A percentile compares a stretch with the other conserved stretches of the same genome.
Conservation (phyloP, 2,113 vertebrate genomes). For the Regulus satrapa region DNA sequence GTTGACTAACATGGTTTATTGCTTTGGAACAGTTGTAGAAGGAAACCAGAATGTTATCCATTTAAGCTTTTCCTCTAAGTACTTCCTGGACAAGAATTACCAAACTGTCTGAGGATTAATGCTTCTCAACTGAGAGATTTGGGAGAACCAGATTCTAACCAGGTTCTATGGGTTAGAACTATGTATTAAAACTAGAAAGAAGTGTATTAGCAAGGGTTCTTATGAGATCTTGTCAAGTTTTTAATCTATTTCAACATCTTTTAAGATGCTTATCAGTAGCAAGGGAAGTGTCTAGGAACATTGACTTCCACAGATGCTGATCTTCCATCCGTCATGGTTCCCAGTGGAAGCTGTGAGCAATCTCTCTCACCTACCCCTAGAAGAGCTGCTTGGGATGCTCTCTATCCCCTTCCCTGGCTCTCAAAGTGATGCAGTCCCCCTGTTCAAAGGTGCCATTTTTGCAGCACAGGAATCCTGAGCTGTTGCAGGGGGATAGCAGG, state of each 20-base stretch:
- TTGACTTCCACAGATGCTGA: neutral
- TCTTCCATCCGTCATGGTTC: neutral
- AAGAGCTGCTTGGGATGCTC: neutral
- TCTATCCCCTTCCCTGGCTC: neutral
- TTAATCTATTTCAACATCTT: neutral
- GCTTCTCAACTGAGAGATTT: fast-evolving
- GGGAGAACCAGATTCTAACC: neutral
- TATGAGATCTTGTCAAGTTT: neutral
- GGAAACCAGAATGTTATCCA: neutral
- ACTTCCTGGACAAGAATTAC: neutral
- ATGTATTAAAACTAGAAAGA: neutral
- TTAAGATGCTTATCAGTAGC: neutral
- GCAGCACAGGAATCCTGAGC: neutral
- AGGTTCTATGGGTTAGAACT: neutral
- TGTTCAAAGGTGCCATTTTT: neutral
- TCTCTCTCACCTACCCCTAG: neutral
- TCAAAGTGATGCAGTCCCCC: neutral
- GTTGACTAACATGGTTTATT: neutral
- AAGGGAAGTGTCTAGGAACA: neutral
- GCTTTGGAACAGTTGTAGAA: neutral
- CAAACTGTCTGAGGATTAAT: neutral
- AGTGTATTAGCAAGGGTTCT: neutral
- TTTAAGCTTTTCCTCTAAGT: neutral
- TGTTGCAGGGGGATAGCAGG: neutral
- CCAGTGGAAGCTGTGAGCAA: neutral